Conservation (phyloP, 1,140 invertebrate species). For the Dreissena rostriformis region DNA sequence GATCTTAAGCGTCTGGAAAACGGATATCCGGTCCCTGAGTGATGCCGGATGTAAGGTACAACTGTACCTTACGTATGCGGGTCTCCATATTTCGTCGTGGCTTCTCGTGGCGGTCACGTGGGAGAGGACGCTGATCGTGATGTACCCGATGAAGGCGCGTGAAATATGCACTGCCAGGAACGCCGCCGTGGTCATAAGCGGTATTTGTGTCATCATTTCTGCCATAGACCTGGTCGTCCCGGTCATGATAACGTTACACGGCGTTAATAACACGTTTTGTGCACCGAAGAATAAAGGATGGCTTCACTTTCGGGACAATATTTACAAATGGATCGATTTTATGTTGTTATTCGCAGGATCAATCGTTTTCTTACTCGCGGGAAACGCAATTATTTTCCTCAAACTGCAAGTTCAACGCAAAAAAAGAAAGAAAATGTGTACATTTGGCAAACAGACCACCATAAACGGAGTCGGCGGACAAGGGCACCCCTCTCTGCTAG, state of each 20-base stretch:
- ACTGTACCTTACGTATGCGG: background rate
- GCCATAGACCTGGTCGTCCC: background rate
- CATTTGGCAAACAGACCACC: background rate
- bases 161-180: background rate
- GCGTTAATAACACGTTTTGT: background rate
- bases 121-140: constrained; percentile 21
- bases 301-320: background rate
- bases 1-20: constrained; percentile 50
- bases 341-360: background rate
- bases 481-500: constrained; percentile 10
- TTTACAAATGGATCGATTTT: background rate
- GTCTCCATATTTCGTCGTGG: background rate
- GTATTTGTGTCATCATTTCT: background rate
- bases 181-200: background rate
- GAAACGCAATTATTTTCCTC: constrained; percentile 35
- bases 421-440: constrained; percentile 14
- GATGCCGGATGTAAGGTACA: constrained; percentile 59
- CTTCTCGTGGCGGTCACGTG: background rate
- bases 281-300: background rate
- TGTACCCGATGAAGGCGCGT: constrained; percentile 21
- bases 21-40: constrained; percentile 57
- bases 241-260: background rate
- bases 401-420: background rate
- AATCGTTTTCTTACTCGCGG: background rate
- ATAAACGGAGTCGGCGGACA: no score